These are phyloP conservation scores for Blastobasis adustella DNA, from an alignment of 2,888 invertebrate species.

Conservation along the genomic window DNA sequence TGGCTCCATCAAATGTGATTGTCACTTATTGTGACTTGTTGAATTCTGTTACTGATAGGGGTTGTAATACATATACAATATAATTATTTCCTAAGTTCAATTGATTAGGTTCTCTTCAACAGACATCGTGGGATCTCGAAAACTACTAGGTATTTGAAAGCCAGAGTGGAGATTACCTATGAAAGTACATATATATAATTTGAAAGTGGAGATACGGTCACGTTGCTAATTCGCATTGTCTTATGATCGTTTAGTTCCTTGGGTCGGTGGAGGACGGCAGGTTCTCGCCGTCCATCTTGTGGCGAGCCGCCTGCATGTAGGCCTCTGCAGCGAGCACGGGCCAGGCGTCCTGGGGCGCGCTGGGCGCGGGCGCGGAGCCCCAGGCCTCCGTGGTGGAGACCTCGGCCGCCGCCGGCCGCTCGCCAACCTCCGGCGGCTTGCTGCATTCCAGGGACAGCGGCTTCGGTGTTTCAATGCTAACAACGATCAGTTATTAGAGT, in stretches of 20 bases:
- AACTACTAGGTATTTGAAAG: no score
- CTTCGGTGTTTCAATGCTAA: constrained; percentile 65
- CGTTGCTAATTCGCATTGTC: no score
- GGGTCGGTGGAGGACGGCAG: constrained; percentile 66
- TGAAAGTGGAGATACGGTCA: no score
- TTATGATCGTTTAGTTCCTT: constrained; percentile 40
- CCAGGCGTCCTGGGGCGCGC: constrained; percentile 38
- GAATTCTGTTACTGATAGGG: no score
- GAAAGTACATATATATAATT: no score
- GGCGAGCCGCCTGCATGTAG: constrained; percentile 56
- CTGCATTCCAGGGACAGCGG: constrained; percentile 57
- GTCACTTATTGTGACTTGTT: no score
- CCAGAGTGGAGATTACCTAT: no score
- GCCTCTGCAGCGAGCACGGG: constrained; percentile 55
- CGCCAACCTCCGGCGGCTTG: constrained; percentile 38
- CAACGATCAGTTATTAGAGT: background rate
- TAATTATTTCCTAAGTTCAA: no score
- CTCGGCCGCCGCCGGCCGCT: constrained; percentile 66
- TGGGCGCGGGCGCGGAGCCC: constrained; percentile 29
- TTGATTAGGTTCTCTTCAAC: no score
- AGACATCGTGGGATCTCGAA: no score
- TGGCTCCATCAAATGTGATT: no score
- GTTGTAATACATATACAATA: no score
- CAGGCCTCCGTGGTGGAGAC: constrained; percentile 63
- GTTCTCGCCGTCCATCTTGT: constrained; percentile 66